Percentiles rank a stretch among this genome's conserved stretches.
These are phyloP conservation scores for Pangasius mekongensis DNA, from an alignment of 2,797 vertebrate species.

Conservation along the genomic window DNA sequence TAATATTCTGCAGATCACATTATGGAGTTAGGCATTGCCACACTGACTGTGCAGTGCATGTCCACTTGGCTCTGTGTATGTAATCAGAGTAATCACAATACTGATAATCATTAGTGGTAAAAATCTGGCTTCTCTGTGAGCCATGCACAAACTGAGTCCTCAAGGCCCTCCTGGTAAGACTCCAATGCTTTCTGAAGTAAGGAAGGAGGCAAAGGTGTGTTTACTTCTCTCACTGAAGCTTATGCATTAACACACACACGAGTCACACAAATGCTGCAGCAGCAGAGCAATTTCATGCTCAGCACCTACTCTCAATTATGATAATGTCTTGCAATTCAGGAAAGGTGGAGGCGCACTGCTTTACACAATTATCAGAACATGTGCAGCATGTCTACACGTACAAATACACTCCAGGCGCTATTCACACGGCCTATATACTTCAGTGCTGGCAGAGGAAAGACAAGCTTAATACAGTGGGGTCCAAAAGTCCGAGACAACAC, in stretches of 20 bases:
- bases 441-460: background rate
- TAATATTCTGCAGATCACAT: constrained; percentile 16
- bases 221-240: background rate
- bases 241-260: constrained; percentile 13
- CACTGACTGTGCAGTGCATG: background rate
- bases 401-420: background rate
- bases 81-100: background rate
- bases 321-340: constrained; percentile 20
- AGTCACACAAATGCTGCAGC: background rate
- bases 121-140: background rate
- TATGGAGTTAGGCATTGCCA: background rate
- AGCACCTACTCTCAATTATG: constrained; percentile 17
- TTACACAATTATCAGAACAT: constrained; percentile 34
- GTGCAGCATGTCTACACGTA: background rate
- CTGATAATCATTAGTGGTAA: background rate
- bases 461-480: no score
- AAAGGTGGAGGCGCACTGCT: constrained; percentile 23
- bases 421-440: background rate
- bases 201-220: background rate
- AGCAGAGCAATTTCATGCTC: constrained; percentile 36
- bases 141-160: background rate
- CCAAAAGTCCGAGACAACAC: background rate
- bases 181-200: background rate
- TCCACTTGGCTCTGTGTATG: background rate
- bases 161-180: no score